Percentiles rank a stretch among this genome's conserved stretches.
Evolutionary conservation across 2,797 vertebrate species (phyloP).

Genomic region (Diplodus sargus): DNA sequence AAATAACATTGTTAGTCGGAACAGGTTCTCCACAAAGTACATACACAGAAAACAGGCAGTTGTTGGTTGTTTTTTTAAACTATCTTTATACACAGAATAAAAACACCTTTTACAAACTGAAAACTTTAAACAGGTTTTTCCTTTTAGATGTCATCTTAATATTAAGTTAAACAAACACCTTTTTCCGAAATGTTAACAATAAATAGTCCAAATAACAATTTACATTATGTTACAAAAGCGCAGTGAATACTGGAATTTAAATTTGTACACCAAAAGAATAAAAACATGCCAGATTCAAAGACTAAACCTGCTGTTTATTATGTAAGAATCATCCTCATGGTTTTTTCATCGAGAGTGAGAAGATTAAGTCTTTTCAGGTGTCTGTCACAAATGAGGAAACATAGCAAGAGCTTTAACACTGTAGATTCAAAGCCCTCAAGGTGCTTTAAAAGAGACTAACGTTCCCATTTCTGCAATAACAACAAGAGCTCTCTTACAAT

Average conservation of each 20-base stretch:
- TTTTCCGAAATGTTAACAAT: constrained; percentile 91
- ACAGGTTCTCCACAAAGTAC: background rate
- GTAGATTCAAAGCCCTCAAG: constrained; percentile 43
- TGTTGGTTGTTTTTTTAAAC: constrained; percentile 54
- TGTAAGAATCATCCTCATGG: constrained; percentile 40
- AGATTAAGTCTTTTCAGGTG: constrained; percentile 39
- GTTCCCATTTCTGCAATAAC: constrained; percentile 52
- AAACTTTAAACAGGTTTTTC: constrained; percentile 88
- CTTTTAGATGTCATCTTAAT: constrained; percentile 86
- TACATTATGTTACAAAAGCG: constrained; percentile 97
- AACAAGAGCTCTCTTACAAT: constrained; percentile 29
- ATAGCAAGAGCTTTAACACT: constrained; percentile 46
- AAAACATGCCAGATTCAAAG: constrained; percentile 52
- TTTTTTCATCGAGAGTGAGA: constrained; percentile 52
- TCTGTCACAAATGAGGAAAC: constrained; percentile 37
- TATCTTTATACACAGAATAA: constrained; percentile 94
- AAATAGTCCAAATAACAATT: constrained; percentile 96
- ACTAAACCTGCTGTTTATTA: constrained; percentile 58
- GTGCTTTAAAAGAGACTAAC: constrained; percentile 36
- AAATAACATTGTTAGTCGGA: background rate
- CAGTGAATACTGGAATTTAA: constrained; percentile 89
- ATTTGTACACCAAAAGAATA: constrained; percentile 71
- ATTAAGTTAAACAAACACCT: constrained; percentile 92
- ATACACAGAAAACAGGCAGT: constrained; percentile 12
- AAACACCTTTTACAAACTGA: constrained; percentile 93